A percentile compares a stretch with the other conserved stretches of the same genome.
phyloP scores from a whole-genome alignment of 2,888 invertebrate genomes.

The Pediacus dermestoides region DNA sequence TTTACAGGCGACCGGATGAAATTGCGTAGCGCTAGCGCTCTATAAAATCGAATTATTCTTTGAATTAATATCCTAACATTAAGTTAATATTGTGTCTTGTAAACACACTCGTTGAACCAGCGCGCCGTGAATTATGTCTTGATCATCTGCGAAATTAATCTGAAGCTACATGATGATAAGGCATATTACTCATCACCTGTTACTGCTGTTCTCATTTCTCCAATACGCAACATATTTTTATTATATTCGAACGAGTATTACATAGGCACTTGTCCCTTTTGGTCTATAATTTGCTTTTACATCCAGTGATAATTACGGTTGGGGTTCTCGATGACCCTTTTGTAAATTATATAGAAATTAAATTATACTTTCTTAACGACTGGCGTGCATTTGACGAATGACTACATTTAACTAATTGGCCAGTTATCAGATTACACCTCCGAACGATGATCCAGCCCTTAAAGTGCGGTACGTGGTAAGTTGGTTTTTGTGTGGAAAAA shows the following conservation, averaged over 20 bases:
- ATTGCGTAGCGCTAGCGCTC: constrained; percentile 35
- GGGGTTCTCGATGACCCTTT: constrained; percentile 46
- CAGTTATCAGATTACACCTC: constrained; percentile 49
- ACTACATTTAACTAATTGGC: constrained; percentile 50
- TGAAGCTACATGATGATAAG: too few species aligned
- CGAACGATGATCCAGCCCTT: too few species aligned
- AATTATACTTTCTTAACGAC: constrained; percentile 48
- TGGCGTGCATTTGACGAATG: constrained; percentile 46
- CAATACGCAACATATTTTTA: too few species aligned
- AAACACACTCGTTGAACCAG: too few species aligned
- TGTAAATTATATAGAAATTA: constrained; percentile 46
- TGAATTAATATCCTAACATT: constrained; percentile 41
- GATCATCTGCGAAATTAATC: too few species aligned
- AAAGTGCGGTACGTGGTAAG: constrained; percentile 26
- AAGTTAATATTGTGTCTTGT: constrained; percentile 34
- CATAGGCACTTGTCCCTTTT: too few species aligned
- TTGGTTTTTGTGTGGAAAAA: constrained; percentile 28
- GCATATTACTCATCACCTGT: too few species aligned
- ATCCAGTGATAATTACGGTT: too few species aligned
- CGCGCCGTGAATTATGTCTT: too few species aligned
- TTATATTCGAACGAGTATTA: too few species aligned
- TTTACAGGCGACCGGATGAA: constrained; percentile 46
- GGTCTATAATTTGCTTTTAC: too few species aligned
- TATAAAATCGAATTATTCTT: constrained; percentile 40
- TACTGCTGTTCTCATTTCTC: too few species aligned